These are phyloP conservation scores for Homarus gammarus DNA, from an alignment of 2,888 invertebrate genomes.

Conservation along the genomic window DNA sequence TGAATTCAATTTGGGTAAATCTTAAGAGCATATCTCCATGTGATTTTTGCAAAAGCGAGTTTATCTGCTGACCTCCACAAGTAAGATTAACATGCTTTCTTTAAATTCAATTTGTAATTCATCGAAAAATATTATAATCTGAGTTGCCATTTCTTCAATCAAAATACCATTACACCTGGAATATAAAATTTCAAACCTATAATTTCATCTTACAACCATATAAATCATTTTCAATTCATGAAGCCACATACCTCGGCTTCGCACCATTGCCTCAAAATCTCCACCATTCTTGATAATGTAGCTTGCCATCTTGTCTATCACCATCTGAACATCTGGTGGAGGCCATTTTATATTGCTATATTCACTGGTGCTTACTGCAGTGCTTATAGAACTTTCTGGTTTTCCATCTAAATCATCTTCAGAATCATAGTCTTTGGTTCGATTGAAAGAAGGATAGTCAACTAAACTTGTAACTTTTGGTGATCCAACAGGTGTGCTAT, in stretches of 20 bases:
- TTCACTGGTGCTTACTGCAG: slow-evolving; percentile 29
- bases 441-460: slow-evolving; percentile 73
- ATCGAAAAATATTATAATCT: no score
- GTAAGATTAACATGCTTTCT: no score
- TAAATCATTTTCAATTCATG: no score
- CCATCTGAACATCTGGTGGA: slow-evolving; percentile 89
- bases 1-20: no score
- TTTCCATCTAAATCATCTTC: slow-evolving; percentile 27
- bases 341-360: slow-evolving; percentile 73
- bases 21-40: no score
- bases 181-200: no score
- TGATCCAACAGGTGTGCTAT: background rate
- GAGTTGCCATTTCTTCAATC: no score
- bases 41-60: no score
- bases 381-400: background rate
- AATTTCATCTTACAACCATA: no score
- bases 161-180: no score
- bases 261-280: slow-evolving; percentile 93
- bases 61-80: no score
- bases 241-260: slow-evolving; percentile 79
- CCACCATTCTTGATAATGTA: slow-evolving; percentile 97
- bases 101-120: no score
- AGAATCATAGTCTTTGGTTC: slow-evolving; percentile 57
- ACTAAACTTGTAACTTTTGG: slow-evolving; percentile 63
- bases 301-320: slow-evolving; percentile 97